Evolutionary conservation across 2,888 invertebrate species (phyloP), one percentile per base, ranked within the genome.

Genomic region (Aphidoletes aphidimyza): DNA sequence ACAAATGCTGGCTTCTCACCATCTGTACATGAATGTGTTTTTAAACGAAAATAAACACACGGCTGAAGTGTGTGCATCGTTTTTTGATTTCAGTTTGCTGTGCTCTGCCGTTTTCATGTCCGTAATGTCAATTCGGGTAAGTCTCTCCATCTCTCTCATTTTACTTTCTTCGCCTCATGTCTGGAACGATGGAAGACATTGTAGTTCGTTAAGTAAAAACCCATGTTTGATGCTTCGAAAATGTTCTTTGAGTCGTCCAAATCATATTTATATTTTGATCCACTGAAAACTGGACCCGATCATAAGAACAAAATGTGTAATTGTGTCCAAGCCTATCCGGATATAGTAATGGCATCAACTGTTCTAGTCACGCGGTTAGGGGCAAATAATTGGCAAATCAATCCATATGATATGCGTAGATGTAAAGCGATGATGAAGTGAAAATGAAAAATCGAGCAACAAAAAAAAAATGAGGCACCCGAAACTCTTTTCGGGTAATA

Each of bases 401-500:
- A n/a, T 81, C 37, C 37, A n/a, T n/a, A n/a, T 37, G 81, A 81
- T 81, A 81, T n/a, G 81, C 22, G 37, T 81, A 22, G 22, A 81
- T 36, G 37, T n/a, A 37, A 54, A 30, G 36, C n/a, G 81, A 81
- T 69, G 69, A 69, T 30, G 69, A 69, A 22, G 22, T 37, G 37
- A 81, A 81, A 81, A 81, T 37, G n/a, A 22, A 37, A 37, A 19
- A 81, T 0, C 36, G 37, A 37, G 78, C 5, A 14, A 3, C n/a
- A 59, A 1, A 81, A 22, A 37, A 37, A 81, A 81, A 81, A 37
- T 17, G 22, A 37, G 81, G 22, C 37, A n/a, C 2, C 81, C 37
- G 37, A 81, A 81, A 37, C n/a, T n/a, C n/a, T n/a, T n/a, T n/a
- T n/a, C n/a, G 37, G 37, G 37, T 22, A 81, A 81, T 81, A 81